Evolutionary conservation across 2,113 vertebrate species (phyloP).

Genomic region (Nymphicus hollandicus): DNA sequence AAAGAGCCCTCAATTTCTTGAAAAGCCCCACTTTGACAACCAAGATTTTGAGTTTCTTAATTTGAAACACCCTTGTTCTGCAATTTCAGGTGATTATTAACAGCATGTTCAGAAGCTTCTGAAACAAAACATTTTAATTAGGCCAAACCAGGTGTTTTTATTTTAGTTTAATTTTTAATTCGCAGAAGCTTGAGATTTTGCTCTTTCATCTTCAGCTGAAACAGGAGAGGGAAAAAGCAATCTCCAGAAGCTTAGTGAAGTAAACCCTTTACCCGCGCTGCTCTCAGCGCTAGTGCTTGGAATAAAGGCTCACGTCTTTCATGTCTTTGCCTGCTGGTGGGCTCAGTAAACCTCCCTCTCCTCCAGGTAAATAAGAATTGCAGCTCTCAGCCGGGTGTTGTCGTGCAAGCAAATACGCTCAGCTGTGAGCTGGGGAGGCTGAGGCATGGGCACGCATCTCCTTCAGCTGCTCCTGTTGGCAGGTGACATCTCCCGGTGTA

Average conservation of each 20-base stretch:
- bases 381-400: background rate
- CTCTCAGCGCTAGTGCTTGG: background rate
- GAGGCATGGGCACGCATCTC: background rate
- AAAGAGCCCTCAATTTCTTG: background rate
- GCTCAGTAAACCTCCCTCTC: background rate
- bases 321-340: background rate
- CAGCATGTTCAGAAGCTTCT: background rate
- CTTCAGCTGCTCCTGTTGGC: background rate
- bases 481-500: background rate
- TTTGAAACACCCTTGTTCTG: conserved; percentile 4
- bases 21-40: background rate
- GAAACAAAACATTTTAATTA: conserved; percentile 61
- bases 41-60: background rate
- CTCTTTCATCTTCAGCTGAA: background rate
- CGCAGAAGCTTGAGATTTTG: background rate
- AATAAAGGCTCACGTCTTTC: background rate
- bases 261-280: background rate
- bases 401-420: background rate
- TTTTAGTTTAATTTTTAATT: background rate
- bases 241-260: background rate
- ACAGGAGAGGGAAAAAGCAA: background rate
- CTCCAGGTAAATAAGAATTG: background rate
- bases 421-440: background rate
- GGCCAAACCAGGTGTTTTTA: background rate
- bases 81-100: conserved; percentile 26